Evolutionary conservation across 2,888 invertebrate species (phyloP), one percentile per base, ranked within the genome.

Genomic region (Pseudococcus longispinus): DNA sequence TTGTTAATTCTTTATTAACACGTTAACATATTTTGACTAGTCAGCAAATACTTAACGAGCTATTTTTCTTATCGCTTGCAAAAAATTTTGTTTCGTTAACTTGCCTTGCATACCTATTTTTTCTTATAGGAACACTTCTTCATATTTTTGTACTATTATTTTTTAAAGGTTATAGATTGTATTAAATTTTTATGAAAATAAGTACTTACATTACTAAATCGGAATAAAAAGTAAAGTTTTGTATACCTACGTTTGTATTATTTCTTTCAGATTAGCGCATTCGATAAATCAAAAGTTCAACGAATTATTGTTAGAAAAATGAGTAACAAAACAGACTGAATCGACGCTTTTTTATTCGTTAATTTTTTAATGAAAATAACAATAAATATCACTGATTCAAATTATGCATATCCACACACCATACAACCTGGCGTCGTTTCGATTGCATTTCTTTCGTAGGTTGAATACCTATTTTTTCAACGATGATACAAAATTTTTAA

Each of bases 11-110:
- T 18, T 70, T 29, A 70, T 60, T 60, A 70, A 70, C 70, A 70
- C 18, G 70, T 70, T 70, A 70, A 70, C 70, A 70, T 26, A 70
- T 70, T 70, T 70, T 70, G 70, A 70, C 70, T 70, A 70, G 70
- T 70, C 70, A 70, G 70, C 29, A 18, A 70, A 70, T 29, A 70
- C 70, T 70, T 70, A 29, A 70, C 13, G 70, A 70, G 29, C 70
- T 70, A 70, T 70, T 70, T 70, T 70, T 70, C 70, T 29, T 70
- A 70, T 32, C 8, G 60, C 60, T 70, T 70, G 29, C 18, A 29
- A 26, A 70, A 70, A 29, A 70, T 32, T 26, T 26, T 15, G 20
- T n/a, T 23, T 23, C 26, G 70, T 70, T 29, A 32, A 29, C 70
- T 70, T 70, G 70, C 70, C 70, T 70, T 70, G 70, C 70, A 29